A percentile compares a stretch with the other conserved stretches of the same genome.
Evolutionary conservation across 1,140 invertebrate genomes (phyloP).

Genomic region (Thaumetopoea pityocampa): DNA sequence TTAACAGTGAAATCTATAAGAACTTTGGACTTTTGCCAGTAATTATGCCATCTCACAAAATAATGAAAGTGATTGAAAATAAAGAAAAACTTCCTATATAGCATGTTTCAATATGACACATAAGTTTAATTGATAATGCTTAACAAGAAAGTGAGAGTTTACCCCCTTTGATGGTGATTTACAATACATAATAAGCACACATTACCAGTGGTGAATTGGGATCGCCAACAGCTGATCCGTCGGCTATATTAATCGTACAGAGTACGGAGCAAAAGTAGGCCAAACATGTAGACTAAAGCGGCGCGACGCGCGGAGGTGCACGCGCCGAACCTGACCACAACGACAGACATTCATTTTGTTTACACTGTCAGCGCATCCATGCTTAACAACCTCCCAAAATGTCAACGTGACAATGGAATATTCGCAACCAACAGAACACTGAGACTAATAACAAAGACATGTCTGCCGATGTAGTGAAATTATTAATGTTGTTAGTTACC

Average conservation of each 20-base stretch:
- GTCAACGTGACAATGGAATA: constrained; percentile 58
- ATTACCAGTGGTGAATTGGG: constrained; percentile 17
- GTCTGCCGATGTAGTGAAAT: constrained; percentile 57
- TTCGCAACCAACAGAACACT: constrained; percentile 36
- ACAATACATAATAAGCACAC: constrained; percentile 13
- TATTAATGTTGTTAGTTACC: constrained; percentile 62
- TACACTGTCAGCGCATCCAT: constrained; percentile 47
- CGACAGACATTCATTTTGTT: constrained; percentile 51
- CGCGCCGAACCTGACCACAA: constrained; percentile 39
- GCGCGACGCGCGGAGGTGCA: constrained; percentile 32
- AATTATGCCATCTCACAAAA: constrained; percentile 17
- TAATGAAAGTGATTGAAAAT: constrained; percentile 25
- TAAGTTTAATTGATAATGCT: too few species aligned
- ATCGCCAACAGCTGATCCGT: constrained; percentile 67
- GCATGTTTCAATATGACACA: constrained; percentile 6
- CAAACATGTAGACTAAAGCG: constrained; percentile 60
- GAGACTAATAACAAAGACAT: constrained; percentile 66
- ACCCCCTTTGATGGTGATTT: constrained; percentile 7
- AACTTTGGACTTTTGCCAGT: constrained; percentile 39
- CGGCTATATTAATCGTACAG: constrained; percentile 67
- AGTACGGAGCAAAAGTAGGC: constrained; percentile 66
- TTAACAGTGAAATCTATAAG: constrained; percentile 27
- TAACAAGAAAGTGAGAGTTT: constrained; percentile 10
- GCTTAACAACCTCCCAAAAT: constrained; percentile 35
- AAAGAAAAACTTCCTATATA: constrained; percentile 22